Conservation (phyloP, 2,888 invertebrate genomes). For the Acanthacorydalis orientalis region DNA sequence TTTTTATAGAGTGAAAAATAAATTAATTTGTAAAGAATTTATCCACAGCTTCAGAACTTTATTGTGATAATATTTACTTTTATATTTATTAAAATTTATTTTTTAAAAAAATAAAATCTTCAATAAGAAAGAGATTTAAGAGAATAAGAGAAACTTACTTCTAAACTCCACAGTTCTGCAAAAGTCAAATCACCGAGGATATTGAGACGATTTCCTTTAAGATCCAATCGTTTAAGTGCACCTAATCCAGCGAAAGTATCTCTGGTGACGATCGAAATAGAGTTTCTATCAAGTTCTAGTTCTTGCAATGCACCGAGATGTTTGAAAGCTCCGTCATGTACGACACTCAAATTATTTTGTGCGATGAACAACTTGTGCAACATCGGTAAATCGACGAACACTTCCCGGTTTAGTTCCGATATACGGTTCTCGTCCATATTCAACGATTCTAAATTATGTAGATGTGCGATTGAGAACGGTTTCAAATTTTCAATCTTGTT, state of each 20-base stretch:
- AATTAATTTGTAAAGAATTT: too few species aligned
- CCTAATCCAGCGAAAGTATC: conserved; percentile 64
- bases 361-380: conserved; percentile 62
- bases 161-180: conserved; percentile 57
- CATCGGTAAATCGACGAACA: conserved; percentile 55
- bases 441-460: conserved; percentile 49
- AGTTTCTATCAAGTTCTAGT: conserved; percentile 65
- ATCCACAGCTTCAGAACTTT: too few species aligned
- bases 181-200: conserved; percentile 67
- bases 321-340: conserved; percentile 72
- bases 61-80: too few species aligned
- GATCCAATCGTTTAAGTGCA: conserved; percentile 53
- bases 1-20: too few species aligned
- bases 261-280: conserved; percentile 54
- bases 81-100: too few species aligned
- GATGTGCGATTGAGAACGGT: conserved; percentile 53
- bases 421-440: conserved; percentile 63
- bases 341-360: conserved; percentile 67
- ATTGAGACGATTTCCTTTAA: conserved; percentile 56
- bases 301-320: conserved; percentile 57
- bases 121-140: too few species aligned
- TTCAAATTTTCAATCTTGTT: conserved; percentile 53
- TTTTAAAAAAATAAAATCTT: too few species aligned
- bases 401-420: conserved; percentile 51
- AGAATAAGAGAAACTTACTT: conserved; percentile 23